A percentile compares a stretch with the other conserved stretches of the same genome.
Conservation (phyloP, 2,113 vertebrate species). For the Natator depressus region DNA sequence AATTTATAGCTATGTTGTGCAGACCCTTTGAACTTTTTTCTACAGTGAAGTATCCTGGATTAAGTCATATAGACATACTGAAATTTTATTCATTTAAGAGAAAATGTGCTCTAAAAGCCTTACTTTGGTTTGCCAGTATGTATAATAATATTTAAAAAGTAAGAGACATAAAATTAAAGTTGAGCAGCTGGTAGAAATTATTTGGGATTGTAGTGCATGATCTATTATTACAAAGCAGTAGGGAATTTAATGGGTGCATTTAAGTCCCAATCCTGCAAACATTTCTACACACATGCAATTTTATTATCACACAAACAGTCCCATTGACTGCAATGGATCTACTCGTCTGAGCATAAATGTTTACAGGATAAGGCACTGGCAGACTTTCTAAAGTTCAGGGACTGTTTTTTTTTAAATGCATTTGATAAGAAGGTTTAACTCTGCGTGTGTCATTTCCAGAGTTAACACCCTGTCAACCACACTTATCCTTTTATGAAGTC, state of each 20-base stretch:
- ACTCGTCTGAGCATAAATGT: neutral
- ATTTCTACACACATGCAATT: accelerated
- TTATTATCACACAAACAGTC: neutral
- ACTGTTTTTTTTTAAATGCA: neutral
- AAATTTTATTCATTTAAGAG: neutral
- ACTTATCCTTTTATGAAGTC: neutral
- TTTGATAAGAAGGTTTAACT: neutral
- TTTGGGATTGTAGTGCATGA: neutral
- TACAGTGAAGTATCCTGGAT: neutral
- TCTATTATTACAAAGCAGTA: neutral
- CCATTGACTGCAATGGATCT: neutral
- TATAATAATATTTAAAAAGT: no score
- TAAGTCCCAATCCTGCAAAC: neutral
- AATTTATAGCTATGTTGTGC: neutral
- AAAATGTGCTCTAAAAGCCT: neutral
- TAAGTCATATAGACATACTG: neutral
- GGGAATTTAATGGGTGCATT: neutral
- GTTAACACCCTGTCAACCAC: neutral
- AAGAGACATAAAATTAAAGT: no score
- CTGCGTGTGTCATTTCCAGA: neutral
- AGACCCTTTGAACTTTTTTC: neutral
- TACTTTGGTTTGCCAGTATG: no score
- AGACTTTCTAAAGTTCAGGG: neutral
- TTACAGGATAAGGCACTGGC: neutral
- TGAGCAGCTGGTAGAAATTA: no score